Evolutionary conservation across 2,888 invertebrate species (phyloP), one percentile per base, ranked within the genome.

Genomic region (Dryobota labecula): DNA sequence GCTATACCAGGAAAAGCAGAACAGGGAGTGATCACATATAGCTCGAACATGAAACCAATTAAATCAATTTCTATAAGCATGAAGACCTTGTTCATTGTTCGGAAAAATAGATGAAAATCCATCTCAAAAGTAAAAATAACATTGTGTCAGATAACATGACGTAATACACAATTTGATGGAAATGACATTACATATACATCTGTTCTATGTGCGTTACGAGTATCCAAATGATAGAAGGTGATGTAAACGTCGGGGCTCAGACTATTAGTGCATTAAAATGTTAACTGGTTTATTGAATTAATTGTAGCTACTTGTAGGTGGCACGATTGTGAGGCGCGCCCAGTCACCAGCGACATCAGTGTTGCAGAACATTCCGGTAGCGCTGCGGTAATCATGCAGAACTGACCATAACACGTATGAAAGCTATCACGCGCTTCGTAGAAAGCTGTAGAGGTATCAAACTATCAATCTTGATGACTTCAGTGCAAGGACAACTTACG

Each of bases 311-410:
- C 13, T 54, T 24, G 61, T 30, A 20, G n/a, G n/a, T 60, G 60
- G 61, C 61, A 36, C 51, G 60, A 24, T 18, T 24, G 43, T 68
- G 47, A n/a, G 73, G 36, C 30, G 72, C 53, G 56, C 30, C 63
- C 70, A 65, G 76, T 9, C 64, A 5, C 18, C 47, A n/a, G 45
- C 18, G 27, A 20, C 45, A 15, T 27, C 36, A 27, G 20, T 60
- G 60, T 60, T 43, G 77, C 78, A 56, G 82, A 77, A 72, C 81
- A 60, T 51, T 45, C 57, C 65, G 58, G 75, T 43, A 43, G 43
- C 58, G 33, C 54, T 30, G 63, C 67, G 63, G 30, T 72, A 67
- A 57, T 72, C 67, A 67, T 38, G 81, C 78, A 56, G 30, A 66
- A 66, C 72, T 54, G 51, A 45, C 30, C 45, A 61, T 24, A 38